Evolutionary conservation across 2,888 invertebrate genomes (phyloP).

Genomic region (Acrobasis consociella): DNA sequence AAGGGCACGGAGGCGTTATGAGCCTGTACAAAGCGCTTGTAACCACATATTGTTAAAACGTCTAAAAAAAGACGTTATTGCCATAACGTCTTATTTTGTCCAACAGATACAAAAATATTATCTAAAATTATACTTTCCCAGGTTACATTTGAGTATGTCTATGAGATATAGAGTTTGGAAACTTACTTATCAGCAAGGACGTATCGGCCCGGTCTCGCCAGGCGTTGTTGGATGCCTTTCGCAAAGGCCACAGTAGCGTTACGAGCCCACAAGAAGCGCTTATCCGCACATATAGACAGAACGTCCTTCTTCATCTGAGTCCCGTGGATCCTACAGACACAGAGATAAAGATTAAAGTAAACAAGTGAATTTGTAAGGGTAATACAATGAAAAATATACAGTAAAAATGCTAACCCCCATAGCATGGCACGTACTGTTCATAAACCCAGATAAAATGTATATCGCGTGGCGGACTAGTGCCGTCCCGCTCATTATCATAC

Average conservation of each 20-base stretch:
- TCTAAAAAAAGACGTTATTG: too few relatives aligned
- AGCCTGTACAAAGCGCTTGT: too few relatives aligned
- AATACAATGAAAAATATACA: too few relatives aligned
- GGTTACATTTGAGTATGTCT: background rate
- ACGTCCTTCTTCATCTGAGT: constrained; percentile 59
- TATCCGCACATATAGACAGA: constrained; percentile 55
- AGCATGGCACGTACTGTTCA: too few relatives aligned
- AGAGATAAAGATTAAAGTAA: background rate
- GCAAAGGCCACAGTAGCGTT: constrained; percentile 73
- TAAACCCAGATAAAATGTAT: too few relatives aligned
- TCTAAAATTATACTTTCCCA: background rate
- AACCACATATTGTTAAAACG: background rate
- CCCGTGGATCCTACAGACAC: constrained; percentile 38
- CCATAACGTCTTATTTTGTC: too few relatives aligned
- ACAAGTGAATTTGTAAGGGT: too few relatives aligned
- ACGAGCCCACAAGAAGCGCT: constrained; percentile 66
- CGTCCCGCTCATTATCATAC: too few relatives aligned
- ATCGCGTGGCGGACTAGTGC: too few relatives aligned
- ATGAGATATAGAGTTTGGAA: background rate
- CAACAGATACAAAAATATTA: too few relatives aligned
- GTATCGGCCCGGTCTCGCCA: constrained; percentile 59
- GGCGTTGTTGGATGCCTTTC: constrained; percentile 63
- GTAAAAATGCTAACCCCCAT: too few relatives aligned
- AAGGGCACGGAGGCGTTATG: too few relatives aligned
- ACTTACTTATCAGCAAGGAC: constrained; percentile 63